Percentiles rank a stretch among this genome's conserved stretches.
Evolutionary conservation across 2,888 invertebrate genomes (phyloP).

Genomic region (Brachynemurus nebulosus): DNA sequence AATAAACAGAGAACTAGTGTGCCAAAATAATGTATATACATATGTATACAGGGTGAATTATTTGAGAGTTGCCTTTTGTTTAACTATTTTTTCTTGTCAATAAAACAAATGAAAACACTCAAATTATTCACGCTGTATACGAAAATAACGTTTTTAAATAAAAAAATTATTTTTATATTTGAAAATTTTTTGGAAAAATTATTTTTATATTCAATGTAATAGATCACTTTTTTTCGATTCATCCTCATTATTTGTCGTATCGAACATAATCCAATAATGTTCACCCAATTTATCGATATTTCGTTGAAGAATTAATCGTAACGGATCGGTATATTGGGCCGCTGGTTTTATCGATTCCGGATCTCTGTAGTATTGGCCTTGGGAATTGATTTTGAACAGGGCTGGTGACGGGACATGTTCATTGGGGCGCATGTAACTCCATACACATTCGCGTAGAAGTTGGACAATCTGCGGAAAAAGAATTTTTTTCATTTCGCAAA

Average conservation of each 20-base stretch:
- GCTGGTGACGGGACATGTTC: constrained; percentile 81
- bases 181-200: background rate
- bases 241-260: constrained; percentile 4
- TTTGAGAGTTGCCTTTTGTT: too few species aligned
- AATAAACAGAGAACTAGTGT: too few species aligned
- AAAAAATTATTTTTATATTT: background rate
- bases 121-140: background rate
- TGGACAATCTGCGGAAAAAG: constrained; percentile 48
- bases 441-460: constrained; percentile 70
- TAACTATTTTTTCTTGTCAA: background rate
- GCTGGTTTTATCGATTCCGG: constrained; percentile 54
- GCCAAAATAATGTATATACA: too few species aligned
- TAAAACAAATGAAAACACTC: background rate
- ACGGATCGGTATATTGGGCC: constrained; percentile 62
- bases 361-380: constrained; percentile 65
- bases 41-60: too few species aligned
- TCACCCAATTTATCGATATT: constrained; percentile 63
- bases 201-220: too few species aligned
- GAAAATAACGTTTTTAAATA: background rate
- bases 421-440: constrained; percentile 62
- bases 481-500: constrained; percentile 10
- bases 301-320: constrained; percentile 64
- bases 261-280: constrained; percentile 62
- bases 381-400: constrained; percentile 53
- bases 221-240: too few species aligned